Evolutionary conservation across 1,140 invertebrate genomes (phyloP), one percentile per base, ranked within the genome.

Genomic region (Pseudomyrmex gracilis): DNA sequence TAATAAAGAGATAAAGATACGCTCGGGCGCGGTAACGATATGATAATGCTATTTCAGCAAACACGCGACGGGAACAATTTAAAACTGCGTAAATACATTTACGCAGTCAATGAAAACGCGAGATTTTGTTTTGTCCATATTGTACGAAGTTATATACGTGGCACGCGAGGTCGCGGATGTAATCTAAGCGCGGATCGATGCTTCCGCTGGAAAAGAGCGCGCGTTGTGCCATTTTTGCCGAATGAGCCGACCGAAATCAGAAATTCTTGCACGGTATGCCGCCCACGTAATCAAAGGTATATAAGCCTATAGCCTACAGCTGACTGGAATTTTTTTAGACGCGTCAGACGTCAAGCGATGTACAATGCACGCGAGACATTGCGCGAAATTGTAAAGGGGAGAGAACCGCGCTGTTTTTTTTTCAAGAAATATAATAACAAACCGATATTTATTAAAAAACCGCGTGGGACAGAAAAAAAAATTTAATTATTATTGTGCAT

Each of bases 181-280:
- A 85, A 88, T 89, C 87, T 61, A 86, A 71, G 22, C 57, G 60
- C 86, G 87, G 34, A 89, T 89, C 87, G 87, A 88, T 88, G 83
- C 77, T 57, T 57, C 86, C 73, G 68, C 55, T 80, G 70, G 85
- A 84, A 84, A 87, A 86, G 82, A 87, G 68, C 73, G 34, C 73
- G 34, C 34, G 12, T 71, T 70, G 58, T 73, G 82, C 74, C 63
- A 60, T 87, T 87, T 34, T 78, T 53, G 47, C 57, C 64, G n/a
- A 73, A 85, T 49, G 55, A 58, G 43, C 63, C 66, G 22, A 34
- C 53, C 49, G 61, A 51, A 61, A 76, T 53, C 43, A 47, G n/a
- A 68, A 57, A 22, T 24, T 57, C 49, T 68, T 43, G 49, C 51
- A 20, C 24, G 34, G 67, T 43, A 66, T 22, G 47, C 17, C 13